Evolutionary conservation across 2,113 vertebrate genomes (phyloP).

Genomic region (Gobio gobio): DNA sequence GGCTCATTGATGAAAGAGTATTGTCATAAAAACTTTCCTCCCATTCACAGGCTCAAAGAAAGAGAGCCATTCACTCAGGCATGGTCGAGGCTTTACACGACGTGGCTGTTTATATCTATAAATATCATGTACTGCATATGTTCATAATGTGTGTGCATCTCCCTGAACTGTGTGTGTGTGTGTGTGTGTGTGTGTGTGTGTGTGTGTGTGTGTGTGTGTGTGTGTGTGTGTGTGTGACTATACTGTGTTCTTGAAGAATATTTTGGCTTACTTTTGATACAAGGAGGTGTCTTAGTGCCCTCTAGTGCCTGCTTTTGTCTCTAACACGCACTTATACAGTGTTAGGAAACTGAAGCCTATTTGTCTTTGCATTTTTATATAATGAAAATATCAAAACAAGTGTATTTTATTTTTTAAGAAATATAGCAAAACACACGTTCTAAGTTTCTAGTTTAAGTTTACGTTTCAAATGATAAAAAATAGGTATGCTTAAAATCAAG

Average conservation of each 20-base stretch:
- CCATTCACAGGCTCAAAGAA: slow-evolving; percentile 4
- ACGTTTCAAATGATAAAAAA: too few species aligned
- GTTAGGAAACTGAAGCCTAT: background rate
- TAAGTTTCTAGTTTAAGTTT: background rate
- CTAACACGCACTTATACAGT: background rate
- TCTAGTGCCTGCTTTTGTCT: slow-evolving; percentile 12
- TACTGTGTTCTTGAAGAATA: slow-evolving; percentile 1
- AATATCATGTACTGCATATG: background rate
- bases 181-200: background rate
- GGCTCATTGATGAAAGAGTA: background rate
- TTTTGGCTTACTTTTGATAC: background rate
- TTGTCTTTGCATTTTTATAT: background rate
- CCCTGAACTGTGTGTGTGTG: background rate
- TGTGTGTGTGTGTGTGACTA: background rate
- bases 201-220: background rate
- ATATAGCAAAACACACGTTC: background rate
- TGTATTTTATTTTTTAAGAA: background rate
- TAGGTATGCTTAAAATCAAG: too few species aligned
- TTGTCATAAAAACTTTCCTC: slow-evolving; percentile 11
- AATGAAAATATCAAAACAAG: background rate
- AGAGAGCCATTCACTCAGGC: background rate
- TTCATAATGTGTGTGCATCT: background rate
- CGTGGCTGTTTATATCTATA: background rate
- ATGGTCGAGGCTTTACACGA: background rate
- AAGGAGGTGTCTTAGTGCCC: slow-evolving; percentile 44